Evolutionary conservation across 2,113 vertebrate species (phyloP), one percentile per base, ranked within the genome.

Genomic region (Eulemur macaco): DNA sequence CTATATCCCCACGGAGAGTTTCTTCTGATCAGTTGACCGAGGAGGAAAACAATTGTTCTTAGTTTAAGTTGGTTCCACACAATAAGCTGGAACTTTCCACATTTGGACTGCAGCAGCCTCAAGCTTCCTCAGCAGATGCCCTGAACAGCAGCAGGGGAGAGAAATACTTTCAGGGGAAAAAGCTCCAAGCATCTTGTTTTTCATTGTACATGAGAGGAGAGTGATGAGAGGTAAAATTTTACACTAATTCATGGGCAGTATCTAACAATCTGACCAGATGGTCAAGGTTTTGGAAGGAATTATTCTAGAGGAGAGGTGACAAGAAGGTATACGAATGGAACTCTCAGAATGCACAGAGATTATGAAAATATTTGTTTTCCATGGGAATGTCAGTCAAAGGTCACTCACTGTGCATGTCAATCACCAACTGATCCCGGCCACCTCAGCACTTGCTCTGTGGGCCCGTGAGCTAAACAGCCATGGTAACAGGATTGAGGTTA

Each of bases 161-260:
- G 39, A 96, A 52, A 50, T 31, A 20, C 14, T 69, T 81, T 69
- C 71, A 64, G 15, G 86, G 34, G 39, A 60, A 87, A 84, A 58
- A 86, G 81, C 66, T 89, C 50, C 42, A 85, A 85, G 56, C 27
- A 86, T 56, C 21, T 94, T 71, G 37, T 42, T 94, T 97, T 81
- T 15, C 18, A 47, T 54, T 37, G 54, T 50, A 37, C 68, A 42
- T 34, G 21, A 94, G 50, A 94, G 25, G 25, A 77, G 52, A 89
- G 13, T 54, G 45, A 37, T 54, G 39, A 87, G 27, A 90, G 50
- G 82, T 15, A 88, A 89, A 76, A 8, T 71, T 91, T n/a, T 29
- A 7, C 76, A 56, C 21, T 25, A 69, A 89, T 86, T 89, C 52
- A n/a, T 56, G 31, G 23, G 13, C 37, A 27, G 9, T 20, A 56